A percentile compares a stretch with the other conserved stretches of the same genome.
Evolutionary conservation across 2,113 vertebrate genomes (phyloP).

Genomic region (Ictalurus furcatus): DNA sequence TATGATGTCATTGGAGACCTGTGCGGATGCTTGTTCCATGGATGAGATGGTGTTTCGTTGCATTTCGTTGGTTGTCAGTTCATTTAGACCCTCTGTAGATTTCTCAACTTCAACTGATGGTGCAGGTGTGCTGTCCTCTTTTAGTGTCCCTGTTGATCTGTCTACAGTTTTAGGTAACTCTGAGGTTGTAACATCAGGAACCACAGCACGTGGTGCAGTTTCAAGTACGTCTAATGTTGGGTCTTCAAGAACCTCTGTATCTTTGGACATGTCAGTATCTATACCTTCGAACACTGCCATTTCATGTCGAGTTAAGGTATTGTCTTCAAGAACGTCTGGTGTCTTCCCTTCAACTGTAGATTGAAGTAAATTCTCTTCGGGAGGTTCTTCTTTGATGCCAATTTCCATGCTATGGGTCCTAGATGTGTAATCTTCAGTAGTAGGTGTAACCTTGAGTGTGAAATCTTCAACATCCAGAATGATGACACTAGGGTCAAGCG

Average conservation of each 20-base stretch:
- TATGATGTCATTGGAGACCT: slow-evolving; percentile 36
- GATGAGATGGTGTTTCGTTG: slow-evolving; percentile 23
- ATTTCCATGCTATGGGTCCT: not conserved
- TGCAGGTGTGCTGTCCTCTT: slow-evolving; percentile 44
- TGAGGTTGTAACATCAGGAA: not conserved
- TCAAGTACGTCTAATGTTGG: not conserved
- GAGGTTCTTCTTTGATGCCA: not conserved
- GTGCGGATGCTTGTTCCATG: slow-evolving; percentile 9
- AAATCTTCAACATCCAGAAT: slow-evolving; percentile 14
- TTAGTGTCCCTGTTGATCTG: slow-evolving; percentile 39
- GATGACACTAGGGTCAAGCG: not conserved
- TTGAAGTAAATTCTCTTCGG: slow-evolving; percentile 25
- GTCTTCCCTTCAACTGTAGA: slow-evolving; percentile 8
- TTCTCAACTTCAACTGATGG: slow-evolving; percentile 23
- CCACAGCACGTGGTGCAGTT: not conserved
- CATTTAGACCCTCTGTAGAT: slow-evolving; percentile 16
- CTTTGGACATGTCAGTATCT: not conserved
- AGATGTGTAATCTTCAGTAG: slow-evolving; percentile 12
- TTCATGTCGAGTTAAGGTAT: slow-evolving; percentile 22
- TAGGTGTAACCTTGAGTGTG: not conserved
- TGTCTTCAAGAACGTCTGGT: slow-evolving; percentile 31
- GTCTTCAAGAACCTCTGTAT: not conserved
- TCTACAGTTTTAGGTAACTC: not conserved
- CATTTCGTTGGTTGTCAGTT: slow-evolving; percentile 26
- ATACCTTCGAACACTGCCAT: not conserved